phyloP scores from a whole-genome alignment of 23 tunicate species.

The Phallusia fumigata region DNA sequence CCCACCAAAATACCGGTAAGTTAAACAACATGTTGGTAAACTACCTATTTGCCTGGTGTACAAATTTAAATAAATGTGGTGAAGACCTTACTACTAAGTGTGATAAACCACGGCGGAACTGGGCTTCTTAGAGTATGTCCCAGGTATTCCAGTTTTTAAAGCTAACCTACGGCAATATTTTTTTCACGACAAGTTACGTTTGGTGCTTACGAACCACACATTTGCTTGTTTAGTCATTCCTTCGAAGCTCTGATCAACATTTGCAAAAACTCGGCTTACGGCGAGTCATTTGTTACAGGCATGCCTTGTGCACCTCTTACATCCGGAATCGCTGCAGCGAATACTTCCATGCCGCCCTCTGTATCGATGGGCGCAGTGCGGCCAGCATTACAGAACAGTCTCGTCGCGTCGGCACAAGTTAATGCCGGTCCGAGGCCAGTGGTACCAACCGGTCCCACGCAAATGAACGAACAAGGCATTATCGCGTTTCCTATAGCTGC shows the following conservation, averaged over 20 bases:
- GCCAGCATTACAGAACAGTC: slow-evolving; percentile 40
- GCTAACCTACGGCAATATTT: too few relatives aligned
- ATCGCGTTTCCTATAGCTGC: slow-evolving; percentile 44
- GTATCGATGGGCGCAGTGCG: slow-evolving; percentile 50
- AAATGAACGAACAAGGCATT: slow-evolving; percentile 37
- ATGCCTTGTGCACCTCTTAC: slow-evolving; percentile 48
- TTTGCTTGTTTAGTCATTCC: too few relatives aligned
- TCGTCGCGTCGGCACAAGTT: slow-evolving; percentile 36
- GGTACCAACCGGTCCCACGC: slow-evolving; percentile 31
- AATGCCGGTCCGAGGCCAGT: slow-evolving; percentile 24
- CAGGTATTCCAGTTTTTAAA: neutral
- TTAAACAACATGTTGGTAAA: neutral
- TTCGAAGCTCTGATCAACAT: too few relatives aligned
- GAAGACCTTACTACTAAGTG: too few relatives aligned
- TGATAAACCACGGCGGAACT: too few relatives aligned
- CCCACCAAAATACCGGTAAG: slow-evolving; percentile 52
- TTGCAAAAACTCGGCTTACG: too few relatives aligned
- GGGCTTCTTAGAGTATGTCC: neutral
- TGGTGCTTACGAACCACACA: too few relatives aligned
- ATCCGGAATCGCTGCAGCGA: slow-evolving; percentile 65
- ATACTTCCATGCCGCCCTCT: slow-evolving; percentile 54
- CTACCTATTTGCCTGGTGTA: too few relatives aligned
- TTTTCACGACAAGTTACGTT: too few relatives aligned
- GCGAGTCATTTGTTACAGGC: neutral
- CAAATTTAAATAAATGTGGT: too few relatives aligned